Percentiles rank a stretch among this genome's conserved stretches.
phyloP scores from a whole-genome alignment of 2,797 vertebrate species.

The Chromis chromis region DNA sequence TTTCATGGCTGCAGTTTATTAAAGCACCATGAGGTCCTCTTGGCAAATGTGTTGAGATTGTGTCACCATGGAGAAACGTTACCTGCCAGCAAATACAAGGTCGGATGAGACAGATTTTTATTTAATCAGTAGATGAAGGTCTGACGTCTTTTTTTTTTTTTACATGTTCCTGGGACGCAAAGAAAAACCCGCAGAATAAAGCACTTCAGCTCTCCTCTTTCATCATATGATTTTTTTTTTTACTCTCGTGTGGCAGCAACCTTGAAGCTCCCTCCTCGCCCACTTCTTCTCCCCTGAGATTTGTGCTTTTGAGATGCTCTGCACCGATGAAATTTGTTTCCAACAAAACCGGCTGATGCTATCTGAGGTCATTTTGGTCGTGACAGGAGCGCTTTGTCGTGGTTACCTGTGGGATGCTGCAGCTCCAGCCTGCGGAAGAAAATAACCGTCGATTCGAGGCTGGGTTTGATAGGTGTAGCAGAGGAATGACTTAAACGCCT shows the following conservation, averaged over 20 bases:
- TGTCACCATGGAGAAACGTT: constrained; percentile 49
- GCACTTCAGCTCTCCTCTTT: constrained; percentile 44
- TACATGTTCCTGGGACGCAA: constrained; percentile 40
- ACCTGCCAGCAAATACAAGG: constrained; percentile 38
- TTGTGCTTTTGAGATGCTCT: constrained; percentile 55
- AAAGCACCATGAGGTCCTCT: neutral
- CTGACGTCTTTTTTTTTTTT: constrained; percentile 26
- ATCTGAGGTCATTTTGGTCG: constrained; percentile 60
- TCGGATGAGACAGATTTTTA: constrained; percentile 37
- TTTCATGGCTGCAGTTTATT: constrained; percentile 38
- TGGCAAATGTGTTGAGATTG: constrained; percentile 37
- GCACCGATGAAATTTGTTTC: constrained; percentile 63
- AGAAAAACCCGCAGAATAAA: constrained; percentile 46
- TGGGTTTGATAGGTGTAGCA: constrained; percentile 36
- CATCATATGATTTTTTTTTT: constrained; percentile 43
- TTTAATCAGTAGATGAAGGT: constrained; percentile 55
- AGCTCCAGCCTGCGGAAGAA: constrained; percentile 2
- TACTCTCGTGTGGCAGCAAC: constrained; percentile 58
- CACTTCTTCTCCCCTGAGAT: constrained; percentile 66
- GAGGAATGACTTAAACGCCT: constrained; percentile 26
- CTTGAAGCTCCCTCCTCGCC: constrained; percentile 64
- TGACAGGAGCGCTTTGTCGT: constrained; percentile 54
- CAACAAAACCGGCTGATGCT: constrained; percentile 50
- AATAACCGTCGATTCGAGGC: constrained; percentile 24
- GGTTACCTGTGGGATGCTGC: constrained; percentile 61